Evolutionary conservation across 2,797 vertebrate species (phyloP), one percentile per base, ranked within the genome.

Genomic region (Characodon lateralis): DNA sequence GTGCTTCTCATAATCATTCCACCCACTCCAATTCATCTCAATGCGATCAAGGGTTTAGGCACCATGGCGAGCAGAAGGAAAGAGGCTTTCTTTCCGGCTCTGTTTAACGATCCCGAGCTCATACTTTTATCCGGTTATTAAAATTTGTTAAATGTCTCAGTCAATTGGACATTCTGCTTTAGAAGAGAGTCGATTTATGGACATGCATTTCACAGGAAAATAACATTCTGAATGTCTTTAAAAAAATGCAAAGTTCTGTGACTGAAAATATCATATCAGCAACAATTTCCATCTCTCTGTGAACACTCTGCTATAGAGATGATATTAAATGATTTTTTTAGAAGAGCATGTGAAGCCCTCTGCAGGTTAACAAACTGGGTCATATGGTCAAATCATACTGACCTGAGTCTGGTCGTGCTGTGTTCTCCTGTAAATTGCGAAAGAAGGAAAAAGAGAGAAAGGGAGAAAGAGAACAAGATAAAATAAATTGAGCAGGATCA

Each of bases 341-440:
- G 0, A 46, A 26, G 48, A 16, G 24, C 26, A 26, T 26, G 0
- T 41, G 74, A 89, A 87, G 59, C 66, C 73, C 73, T 76, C 20
- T 73, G 72, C 77, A 74, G 41, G 79, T 77, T 85, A 73, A 80
- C 56, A 56, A 69, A 86, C 89, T 72, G 46, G 56, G 53, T 50
- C 70, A 66, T 56, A 71, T 39, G 76, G 81, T 85, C 72, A 69
- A 87, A 84, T 48, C 72, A 79, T 58, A 93, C 94, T 94, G 86
- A 95, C 95, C 95, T 92, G 91, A 84, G 76, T 93, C 80, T 66
- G 84, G 78, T 12, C 82, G 79, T 39, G 82, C 68, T 70, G 85
- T 76, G 74, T 65, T 88, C 80, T 93, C 94, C 95, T 95, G 88
- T 80, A 59, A 79, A 86, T 78, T 71, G 50, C 79, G 43, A 80